These are phyloP conservation scores for Cyprinodon variegatus DNA, from an alignment of 2,113 vertebrate species.

Conservation along the genomic window DNA sequence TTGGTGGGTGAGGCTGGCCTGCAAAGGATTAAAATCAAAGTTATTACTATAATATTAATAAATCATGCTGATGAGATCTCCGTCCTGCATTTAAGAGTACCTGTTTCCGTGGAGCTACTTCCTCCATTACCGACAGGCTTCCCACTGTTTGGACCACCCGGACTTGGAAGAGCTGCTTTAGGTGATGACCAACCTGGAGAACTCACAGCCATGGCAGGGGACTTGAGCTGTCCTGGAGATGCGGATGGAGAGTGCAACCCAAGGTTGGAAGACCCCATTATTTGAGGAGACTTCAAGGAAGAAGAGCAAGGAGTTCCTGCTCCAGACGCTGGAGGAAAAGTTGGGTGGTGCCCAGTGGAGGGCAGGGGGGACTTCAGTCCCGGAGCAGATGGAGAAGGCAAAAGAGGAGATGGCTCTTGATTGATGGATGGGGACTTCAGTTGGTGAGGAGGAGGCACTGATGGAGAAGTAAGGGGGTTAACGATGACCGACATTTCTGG, in stretches of 20 bases:
- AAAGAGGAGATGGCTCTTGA: slow-evolving; percentile 88
- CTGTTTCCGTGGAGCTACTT: slow-evolving; percentile 75
- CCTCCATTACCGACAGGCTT: slow-evolving; percentile 78
- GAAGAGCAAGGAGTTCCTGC: slow-evolving; percentile 81
- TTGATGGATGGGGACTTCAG: slow-evolving; percentile 92
- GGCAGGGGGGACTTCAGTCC: slow-evolving; percentile 92
- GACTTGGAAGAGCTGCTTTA: slow-evolving; percentile 91
- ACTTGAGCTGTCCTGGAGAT: slow-evolving; percentile 91
- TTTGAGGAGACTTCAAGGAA: slow-evolving; percentile 90
- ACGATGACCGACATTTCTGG: slow-evolving; percentile 89
- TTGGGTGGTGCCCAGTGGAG: slow-evolving; percentile 79
- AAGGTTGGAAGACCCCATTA: slow-evolving; percentile 87
- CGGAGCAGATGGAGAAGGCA: slow-evolving; percentile 89
- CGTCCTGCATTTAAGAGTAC: slow-evolving; percentile 44
- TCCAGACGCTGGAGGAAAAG: slow-evolving; percentile 83
- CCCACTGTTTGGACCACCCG: slow-evolving; percentile 81
- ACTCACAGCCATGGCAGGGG: slow-evolving; percentile 88
- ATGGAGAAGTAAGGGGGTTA: slow-evolving; percentile 88
- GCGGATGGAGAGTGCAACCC: slow-evolving; percentile 89
- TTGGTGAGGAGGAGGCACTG: slow-evolving; percentile 84
- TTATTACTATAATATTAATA: neutral
- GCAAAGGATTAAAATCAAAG: slow-evolving; percentile 27
- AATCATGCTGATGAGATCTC: neutral
- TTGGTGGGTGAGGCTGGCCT: slow-evolving; percentile 81
- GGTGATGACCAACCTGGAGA: slow-evolving; percentile 94